Base-by-base conservation (phyloP, 2,888 invertebrate species). In the Drosophila antonietae region DNA sequence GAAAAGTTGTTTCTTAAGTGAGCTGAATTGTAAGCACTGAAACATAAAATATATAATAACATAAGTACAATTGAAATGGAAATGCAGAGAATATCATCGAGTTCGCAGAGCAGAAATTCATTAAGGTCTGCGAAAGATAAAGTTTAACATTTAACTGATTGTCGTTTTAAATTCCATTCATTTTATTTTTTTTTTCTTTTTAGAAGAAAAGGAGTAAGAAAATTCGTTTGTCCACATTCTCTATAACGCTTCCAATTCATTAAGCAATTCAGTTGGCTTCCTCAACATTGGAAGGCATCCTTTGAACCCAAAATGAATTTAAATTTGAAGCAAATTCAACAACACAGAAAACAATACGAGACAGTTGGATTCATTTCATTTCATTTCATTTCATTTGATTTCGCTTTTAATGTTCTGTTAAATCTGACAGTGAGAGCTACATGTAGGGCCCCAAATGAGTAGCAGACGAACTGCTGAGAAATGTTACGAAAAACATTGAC, bases 181-280 rank as follows among this genome's bases (percentile, higher is more conserved):
- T 23, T 41, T 35, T 55, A 6, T 39, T 10, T 15, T 15, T 28
- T 4, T 10, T 44, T 9, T 28, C 6, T 10, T 44, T 18, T 41
- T 3, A 6, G 23, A 12, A 31, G 51, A 33, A 62, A 52, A 49
- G 59, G 68, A 53, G 69, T 55, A 56, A 44, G 59, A 20, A 59
- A 70, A 78, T 70, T 56, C 60, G 20, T 64, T 62, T 63, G 66
- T 62, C 46, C 61, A 59, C 66, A 81, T 81, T 64, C 76, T 69
- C 31, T 70, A 68, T 53, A 72, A 80, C 79, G 66, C 68, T 84
- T 84, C 69, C 78, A 80, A 73, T 82, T 84, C 83, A 84, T 84
- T 84, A 74, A 75, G 59, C 80, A 78, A 73, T 79, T 83, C 68
- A 31, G 63, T 59, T 79, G 65, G 68, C 68, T 44, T 75, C 72